Percentiles rank a stretch among this genome's conserved stretches.
Conservation (phyloP, 1,140 invertebrate genomes). For the Lepeophtheirus salmonis region DNA sequence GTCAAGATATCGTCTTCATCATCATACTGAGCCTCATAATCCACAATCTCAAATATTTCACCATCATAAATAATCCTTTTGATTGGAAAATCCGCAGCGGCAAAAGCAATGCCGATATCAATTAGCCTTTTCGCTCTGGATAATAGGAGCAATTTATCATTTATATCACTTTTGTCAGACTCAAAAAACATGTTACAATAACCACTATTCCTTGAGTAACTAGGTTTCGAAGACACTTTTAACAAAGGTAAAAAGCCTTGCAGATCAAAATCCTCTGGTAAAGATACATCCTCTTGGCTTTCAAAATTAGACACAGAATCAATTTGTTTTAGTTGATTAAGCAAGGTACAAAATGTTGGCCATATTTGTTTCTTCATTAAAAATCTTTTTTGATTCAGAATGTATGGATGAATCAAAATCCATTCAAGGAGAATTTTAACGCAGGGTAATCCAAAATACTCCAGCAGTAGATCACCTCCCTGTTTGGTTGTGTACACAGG, state of each 20-base stretch:
- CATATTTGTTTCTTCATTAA: constrained; percentile 46
- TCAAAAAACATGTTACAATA: too few relatives aligned
- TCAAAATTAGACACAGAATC: constrained; percentile 21
- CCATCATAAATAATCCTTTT: too few relatives aligned
- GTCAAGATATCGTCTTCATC: too few relatives aligned
- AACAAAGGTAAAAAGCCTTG: constrained; percentile 53
- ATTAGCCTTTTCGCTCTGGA: too few relatives aligned
- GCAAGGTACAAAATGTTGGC: constrained; percentile 47
- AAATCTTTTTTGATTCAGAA: constrained; percentile 39
- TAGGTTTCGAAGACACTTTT: too few relatives aligned
- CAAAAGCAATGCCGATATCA: too few relatives aligned
- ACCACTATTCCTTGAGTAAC: too few relatives aligned
- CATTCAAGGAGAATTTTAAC: constrained; percentile 55
- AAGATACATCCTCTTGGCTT: constrained; percentile 40
- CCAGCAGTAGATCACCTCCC: constrained; percentile 34
- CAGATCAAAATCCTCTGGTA: constrained; percentile 55
- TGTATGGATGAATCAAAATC: constrained; percentile 37
- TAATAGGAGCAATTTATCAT: too few relatives aligned
- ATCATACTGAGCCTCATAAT: too few relatives aligned
- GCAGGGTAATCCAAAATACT: constrained; percentile 46
- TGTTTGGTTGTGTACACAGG: constrained; percentile 43
- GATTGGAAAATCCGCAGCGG: too few relatives aligned
- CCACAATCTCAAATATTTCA: too few relatives aligned
- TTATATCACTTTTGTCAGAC: too few relatives aligned
- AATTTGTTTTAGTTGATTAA: constrained; percentile 39